These are phyloP conservation scores for Dufourea novaeangliae DNA, from an alignment of 1,140 invertebrate species.

Conservation along the genomic window DNA sequence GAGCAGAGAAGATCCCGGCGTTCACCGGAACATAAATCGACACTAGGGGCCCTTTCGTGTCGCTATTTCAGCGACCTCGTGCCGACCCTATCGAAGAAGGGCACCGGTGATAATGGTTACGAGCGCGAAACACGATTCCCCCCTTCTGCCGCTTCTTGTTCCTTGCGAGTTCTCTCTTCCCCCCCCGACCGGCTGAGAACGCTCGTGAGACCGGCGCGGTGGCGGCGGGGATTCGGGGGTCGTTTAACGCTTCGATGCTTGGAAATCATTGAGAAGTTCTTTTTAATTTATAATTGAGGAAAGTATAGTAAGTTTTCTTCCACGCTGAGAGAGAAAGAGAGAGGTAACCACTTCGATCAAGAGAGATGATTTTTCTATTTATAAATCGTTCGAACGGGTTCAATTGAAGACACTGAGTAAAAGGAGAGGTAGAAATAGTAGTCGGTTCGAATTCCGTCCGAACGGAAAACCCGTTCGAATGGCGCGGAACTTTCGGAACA, in stretches of 20 bases:
- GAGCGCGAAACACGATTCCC: conserved; percentile 52
- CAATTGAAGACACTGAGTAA: too few species aligned
- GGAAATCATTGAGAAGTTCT: too few species aligned
- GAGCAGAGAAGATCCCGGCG: conserved; percentile 34
- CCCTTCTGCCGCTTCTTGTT: conserved; percentile 27
- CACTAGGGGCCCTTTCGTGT: conserved; percentile 48
- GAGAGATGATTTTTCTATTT: too few species aligned
- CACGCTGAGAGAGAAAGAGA: too few species aligned
- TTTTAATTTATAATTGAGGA: too few species aligned
- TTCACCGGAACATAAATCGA: conserved; percentile 47
- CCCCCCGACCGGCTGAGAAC: neutral
- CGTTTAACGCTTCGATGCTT: neutral
- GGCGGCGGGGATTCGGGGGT: neutral
- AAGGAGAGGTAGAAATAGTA: too few species aligned
- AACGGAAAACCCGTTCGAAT: neutral
- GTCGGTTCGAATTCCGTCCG: too few species aligned
- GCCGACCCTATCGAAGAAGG: conserved; percentile 56
- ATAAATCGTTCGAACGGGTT: too few species aligned
- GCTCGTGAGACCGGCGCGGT: neutral
- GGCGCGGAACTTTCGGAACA: too few species aligned
- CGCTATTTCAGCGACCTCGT: conserved; percentile 59
- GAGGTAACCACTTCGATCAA: too few species aligned
- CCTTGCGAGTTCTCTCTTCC: neutral
- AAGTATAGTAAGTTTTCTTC: too few species aligned
- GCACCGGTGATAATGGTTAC: conserved; percentile 61